Evolutionary conservation across 2,888 invertebrate genomes (phyloP).

Genomic region (Byasa hedistus): DNA sequence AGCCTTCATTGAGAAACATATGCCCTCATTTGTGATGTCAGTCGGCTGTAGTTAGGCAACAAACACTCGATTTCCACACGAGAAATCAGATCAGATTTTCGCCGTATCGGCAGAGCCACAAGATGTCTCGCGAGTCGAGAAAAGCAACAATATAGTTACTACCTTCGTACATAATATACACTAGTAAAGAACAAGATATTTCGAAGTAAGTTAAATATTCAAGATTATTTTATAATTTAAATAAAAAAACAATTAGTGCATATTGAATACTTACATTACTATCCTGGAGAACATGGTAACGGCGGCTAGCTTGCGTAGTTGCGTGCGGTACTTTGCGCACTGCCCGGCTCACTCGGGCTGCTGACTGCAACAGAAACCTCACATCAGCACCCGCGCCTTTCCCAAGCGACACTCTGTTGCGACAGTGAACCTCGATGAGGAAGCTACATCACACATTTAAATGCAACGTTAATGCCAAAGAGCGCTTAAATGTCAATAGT

Average conservation of each 20-base stretch:
- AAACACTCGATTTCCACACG: conserved; percentile 72
- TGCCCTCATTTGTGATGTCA: conserved; percentile 76
- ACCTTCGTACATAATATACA: too few relatives aligned
- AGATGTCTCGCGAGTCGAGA: conserved; percentile 46
- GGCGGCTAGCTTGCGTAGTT: conserved; percentile 39
- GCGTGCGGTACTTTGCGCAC: conserved; percentile 46
- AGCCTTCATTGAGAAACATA: conserved; percentile 75
- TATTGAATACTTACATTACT: conserved; percentile 63
- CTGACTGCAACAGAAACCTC: conserved; percentile 74
- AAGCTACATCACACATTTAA: conserved; percentile 76
- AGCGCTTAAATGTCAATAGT: conserved; percentile 78
- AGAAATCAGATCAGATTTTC: conserved; percentile 67
- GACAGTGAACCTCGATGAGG: conserved; percentile 76
- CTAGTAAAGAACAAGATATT: too few relatives aligned
- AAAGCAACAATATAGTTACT: conserved; percentile 42
- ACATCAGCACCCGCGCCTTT: conserved; percentile 75
- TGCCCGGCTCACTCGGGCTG: conserved; percentile 62
- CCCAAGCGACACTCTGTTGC: conserved; percentile 73
- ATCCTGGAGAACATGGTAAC: conserved; percentile 65
- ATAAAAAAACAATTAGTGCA: not conserved
- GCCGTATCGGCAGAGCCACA: conserved; percentile 45
- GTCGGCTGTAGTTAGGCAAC: conserved; percentile 67
- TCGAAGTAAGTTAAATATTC: too few relatives aligned
- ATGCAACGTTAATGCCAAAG: conserved; percentile 79
- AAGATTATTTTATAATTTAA: too few relatives aligned